phyloP scores from a whole-genome alignment of 2,888 invertebrate species.

The Dolichopus griseipennis region DNA sequence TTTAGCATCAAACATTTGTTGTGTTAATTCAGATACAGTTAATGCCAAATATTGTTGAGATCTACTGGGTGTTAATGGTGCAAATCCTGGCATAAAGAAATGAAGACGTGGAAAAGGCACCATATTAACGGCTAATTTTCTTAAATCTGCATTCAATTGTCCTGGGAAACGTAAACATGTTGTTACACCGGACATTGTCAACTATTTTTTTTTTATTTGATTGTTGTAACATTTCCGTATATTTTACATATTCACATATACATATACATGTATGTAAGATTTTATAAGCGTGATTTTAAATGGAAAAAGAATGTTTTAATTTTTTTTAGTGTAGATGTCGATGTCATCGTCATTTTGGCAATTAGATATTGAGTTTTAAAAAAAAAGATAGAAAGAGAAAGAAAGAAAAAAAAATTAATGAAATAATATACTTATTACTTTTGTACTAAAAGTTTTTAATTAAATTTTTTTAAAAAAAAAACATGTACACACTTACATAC shows the following conservation, averaged over 20 bases:
- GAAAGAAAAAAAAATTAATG: no score
- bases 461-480: background rate
- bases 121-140: conserved; percentile 85
- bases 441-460: no score
- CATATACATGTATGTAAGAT: background rate
- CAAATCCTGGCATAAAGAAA: conserved; percentile 81
- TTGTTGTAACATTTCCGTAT: background rate
- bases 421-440: no score
- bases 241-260: background rate
- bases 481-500: background rate
- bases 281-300: background rate
- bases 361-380: background rate
- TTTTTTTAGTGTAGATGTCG: no score
- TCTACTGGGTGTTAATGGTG: conserved; percentile 68
- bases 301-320: no score
- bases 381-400: no score
- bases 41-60: conserved; percentile 65
- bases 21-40: conserved; percentile 71
- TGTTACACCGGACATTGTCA: conserved; percentile 68
- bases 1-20: conserved; percentile 73
- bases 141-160: conserved; percentile 80
- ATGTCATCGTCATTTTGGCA: background rate
- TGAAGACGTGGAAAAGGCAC: conserved; percentile 86
- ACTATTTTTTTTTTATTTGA: conserved; percentile 32
- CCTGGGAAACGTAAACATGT: conserved; percentile 82